A percentile compares a stretch with the other conserved stretches of the same genome.
Conservation (phyloP, 2,113 vertebrate species). For the Microtus montanus region DNA sequence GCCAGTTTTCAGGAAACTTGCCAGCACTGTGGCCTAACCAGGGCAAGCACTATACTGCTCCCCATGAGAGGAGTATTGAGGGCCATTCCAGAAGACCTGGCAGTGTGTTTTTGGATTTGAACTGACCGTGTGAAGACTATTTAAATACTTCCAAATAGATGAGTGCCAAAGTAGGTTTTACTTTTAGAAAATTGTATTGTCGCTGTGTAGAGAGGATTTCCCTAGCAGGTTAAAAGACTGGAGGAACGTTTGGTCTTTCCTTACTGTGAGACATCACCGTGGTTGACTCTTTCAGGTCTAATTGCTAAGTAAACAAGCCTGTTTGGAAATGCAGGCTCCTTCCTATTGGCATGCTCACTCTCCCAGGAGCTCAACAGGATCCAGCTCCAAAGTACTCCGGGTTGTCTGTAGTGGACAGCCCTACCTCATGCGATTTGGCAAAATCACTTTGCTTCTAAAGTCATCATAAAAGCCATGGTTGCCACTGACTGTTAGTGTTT, state of each 20-base stretch:
- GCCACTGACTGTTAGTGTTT: background rate
- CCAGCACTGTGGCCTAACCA: background rate
- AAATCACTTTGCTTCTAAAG: background rate
- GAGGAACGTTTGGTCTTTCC: background rate
- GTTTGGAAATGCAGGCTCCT: background rate
- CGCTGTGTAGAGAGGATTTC: background rate
- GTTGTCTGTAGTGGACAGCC: background rate
- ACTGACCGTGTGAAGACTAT: background rate
- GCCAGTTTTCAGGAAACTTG: background rate
- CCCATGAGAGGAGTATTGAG: too few species aligned
- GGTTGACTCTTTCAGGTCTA: background rate
- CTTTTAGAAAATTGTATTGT: background rate
- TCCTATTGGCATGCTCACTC: background rate
- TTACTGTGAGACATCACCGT: background rate
- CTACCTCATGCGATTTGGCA: too few species aligned
- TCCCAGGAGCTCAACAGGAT: background rate
- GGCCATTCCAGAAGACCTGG: background rate
- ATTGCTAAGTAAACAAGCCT: background rate
- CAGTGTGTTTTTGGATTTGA: background rate
- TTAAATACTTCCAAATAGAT: background rate
- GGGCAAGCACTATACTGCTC: rapidly evolving
- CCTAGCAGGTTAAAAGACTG: background rate
- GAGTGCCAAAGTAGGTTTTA: background rate
- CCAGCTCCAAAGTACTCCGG: background rate
- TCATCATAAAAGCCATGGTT: background rate